Evolutionary conservation across 2,797 vertebrate genomes (phyloP), one percentile per base, ranked within the genome.

Genomic region (Crocodylus rhombifer): DNA sequence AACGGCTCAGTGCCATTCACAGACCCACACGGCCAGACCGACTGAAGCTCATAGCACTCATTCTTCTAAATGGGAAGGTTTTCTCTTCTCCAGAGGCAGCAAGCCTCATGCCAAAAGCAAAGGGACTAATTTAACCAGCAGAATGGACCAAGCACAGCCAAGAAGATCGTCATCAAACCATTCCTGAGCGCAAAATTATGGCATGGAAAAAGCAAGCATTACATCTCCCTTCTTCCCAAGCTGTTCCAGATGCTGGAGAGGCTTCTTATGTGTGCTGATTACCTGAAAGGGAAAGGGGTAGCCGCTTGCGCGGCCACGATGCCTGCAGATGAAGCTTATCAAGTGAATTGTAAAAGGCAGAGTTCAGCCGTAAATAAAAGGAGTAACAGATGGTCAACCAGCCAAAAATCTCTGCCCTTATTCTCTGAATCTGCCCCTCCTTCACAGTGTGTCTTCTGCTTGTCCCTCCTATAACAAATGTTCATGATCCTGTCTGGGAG

Each of bases 351-450:
- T 25, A 23, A 42, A 71, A 42, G 25, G 36, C 33, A 42, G 21
- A 14, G 36, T 71, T 83, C 89, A 74, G n/a, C 83, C 73, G 33
- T 67, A 94, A 75, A 91, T 78, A 84, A 80, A 91, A 77, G 18
- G 77, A 79, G 42, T 23, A 57, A 79, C 12, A 18, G 28, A 93
- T 75, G 30, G 36, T 2, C 26, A 21, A 20, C 3, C 75, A 71
- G 60, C 9, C 51, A 58, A 74, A 89, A 15, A 18, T 75, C 86
- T 82, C 30, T 23, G 23, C 15, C 63, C 8, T 1, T 28, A 5
- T 51, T 84, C 56, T 65, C 75, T 21, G 25, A 20, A 36, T 71
- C 21, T 20, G 8, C 67, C 42, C 10, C 58, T 2, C 10, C 30
- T 64, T 36, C 84, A 86, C 5, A 69, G 80, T 25, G 84, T 9